phyloP scores from a whole-genome alignment of 2,113 vertebrate genomes.

The Thalassarche chlororhynchos region DNA sequence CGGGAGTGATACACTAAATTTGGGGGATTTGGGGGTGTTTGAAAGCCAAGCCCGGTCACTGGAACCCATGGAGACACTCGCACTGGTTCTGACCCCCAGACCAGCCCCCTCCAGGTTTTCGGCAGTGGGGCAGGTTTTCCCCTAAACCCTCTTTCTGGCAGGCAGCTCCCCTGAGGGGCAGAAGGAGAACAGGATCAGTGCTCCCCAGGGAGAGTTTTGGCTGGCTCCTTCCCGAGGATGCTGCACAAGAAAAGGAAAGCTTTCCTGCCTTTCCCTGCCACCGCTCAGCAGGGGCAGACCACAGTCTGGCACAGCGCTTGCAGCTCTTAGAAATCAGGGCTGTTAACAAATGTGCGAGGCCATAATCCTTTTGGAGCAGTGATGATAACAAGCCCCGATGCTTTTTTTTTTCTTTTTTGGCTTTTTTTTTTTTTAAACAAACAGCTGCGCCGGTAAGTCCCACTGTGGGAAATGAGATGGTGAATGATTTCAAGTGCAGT shows the following conservation, averaged over 20 bases:
- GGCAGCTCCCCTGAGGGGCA: not conserved
- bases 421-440: not conserved
- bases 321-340: constrained; percentile 53
- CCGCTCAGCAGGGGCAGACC: constrained; percentile 38
- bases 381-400: constrained; percentile 12
- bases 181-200: not conserved
- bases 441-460: constrained; percentile 15
- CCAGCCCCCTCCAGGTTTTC: not conserved
- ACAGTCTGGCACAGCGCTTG: constrained; percentile 5
- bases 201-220: not conserved
- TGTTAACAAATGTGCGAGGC: constrained; percentile 47
- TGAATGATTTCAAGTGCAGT: constrained; percentile 34
- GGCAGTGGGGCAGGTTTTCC: not conserved
- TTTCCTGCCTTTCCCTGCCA: constrained; percentile 31
- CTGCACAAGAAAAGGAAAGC: constrained; percentile 3
- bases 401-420: not conserved
- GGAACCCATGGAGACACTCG: fast-evolving
- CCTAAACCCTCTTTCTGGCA: not conserved
- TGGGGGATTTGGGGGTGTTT: too few species aligned
- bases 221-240: not conserved
- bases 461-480: constrained; percentile 52
- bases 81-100: not conserved
- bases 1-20: fast-evolving
- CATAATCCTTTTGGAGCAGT: constrained; percentile 29
- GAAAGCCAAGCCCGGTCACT: not conserved